Evolutionary conservation across 1,140 invertebrate species (phyloP), one percentile per base, ranked within the genome.

Genomic region (Trichonephila clavata): DNA sequence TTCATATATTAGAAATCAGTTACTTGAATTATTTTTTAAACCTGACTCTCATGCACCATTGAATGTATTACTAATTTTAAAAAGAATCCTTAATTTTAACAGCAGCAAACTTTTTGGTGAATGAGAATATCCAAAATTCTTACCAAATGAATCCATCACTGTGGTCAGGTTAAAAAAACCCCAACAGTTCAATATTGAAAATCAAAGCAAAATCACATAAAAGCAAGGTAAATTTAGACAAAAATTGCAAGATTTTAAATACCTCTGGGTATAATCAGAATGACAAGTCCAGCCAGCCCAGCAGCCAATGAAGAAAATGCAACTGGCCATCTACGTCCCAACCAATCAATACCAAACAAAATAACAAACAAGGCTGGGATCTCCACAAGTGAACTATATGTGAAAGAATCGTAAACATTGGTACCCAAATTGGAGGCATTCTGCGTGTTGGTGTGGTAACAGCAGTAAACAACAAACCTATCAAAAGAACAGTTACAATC

Each of bases 321-420:
- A n/a, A 95, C 87, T 10, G 95, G 94, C 95, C 95, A 96, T n/a
- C 95, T 90, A 20, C 95, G 94, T 6, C 95, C 95, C 16, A 95
- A 63, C 87, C 94, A 94, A 27, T 95, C 95, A 71, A 95, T 90
- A 32, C 95, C 93, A 86, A 93, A 95, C 57, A 95, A 93, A 50
- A 94, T 94, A 2, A 95, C 50, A 65, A 95, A 88, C 27, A 94
- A 89, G 4, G 95, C 65, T 8, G 95, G 95, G 24, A 95, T 92
- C 59, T 95, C 95, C 24, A 95, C 94, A 2, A 94, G 83, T 39
- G 95, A 93, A 20, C 84, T 84, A 24, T 94, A 94, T 1, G 93
- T 94, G 57, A 92, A 94, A 1, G 94, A 94, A 61, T 94, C 94
- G 80, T 94, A 94, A 5, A 94, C 63, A 83, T 94, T 88, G 32